Conservation (phyloP, 2,888 invertebrate genomes). For the Ecliptopera silaceata region DNA sequence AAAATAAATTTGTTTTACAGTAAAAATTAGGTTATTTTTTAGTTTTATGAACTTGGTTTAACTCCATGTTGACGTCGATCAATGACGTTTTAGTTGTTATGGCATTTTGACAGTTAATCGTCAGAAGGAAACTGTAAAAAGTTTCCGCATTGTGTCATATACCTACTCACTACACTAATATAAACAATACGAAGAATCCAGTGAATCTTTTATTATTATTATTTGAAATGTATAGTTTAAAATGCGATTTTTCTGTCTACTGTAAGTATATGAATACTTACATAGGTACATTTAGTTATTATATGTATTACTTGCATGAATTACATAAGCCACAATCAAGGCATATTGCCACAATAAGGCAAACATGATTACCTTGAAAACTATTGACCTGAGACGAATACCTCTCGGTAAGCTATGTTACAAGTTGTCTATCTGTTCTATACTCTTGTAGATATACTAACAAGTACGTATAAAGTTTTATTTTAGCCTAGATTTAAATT, state of each 20-base stretch:
- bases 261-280: too few species aligned
- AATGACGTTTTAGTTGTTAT: slow-evolving; percentile 7
- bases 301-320: slow-evolving; percentile 4
- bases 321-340: slow-evolving; percentile 28
- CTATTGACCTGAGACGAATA: slow-evolving; percentile 46
- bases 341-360: slow-evolving; percentile 41
- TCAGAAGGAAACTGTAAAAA: background rate
- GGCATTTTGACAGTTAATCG: slow-evolving; percentile 2
- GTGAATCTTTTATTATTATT: too few species aligned
- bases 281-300: background rate
- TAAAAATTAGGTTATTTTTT: slow-evolving; percentile 3
- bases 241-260: too few species aligned
- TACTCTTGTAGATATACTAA: background rate
- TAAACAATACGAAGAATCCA: too few species aligned
- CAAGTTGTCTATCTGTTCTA: background rate
- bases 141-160: too few species aligned
- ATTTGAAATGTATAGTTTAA: too few species aligned
- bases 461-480: too few species aligned
- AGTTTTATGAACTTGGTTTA: background rate
- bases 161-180: too few species aligned
- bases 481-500: too few species aligned
- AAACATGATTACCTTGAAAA: slow-evolving; percentile 71
- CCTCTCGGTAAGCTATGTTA: slow-evolving; percentile 10
- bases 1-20: slow-evolving; percentile 9
- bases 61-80: slow-evolving; percentile 15